Base-by-base conservation (phyloP, 2,797 vertebrate genomes). In the Sciurus carolinensis region DNA sequence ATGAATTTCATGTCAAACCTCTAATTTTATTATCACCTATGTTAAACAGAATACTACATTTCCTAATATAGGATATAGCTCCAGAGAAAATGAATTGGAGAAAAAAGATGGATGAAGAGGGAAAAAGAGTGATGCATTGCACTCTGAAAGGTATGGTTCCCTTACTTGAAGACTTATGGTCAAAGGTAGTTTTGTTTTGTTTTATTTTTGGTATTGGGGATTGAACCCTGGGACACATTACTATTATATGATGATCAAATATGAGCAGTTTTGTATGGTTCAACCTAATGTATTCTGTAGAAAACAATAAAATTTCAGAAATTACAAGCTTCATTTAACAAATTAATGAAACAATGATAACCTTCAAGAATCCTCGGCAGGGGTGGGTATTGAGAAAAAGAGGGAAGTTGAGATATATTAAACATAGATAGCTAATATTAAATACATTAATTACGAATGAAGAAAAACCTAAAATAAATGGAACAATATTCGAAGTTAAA, bases 1-100 rank as follows among this genome's bases (percentile, higher is more conserved):
- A 54, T 64, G 79, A 66, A 89, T 39, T 93, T 64, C 33, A 89
- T 18, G 24, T 64, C 26, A 66, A 85, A 85, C 50, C 47, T 83
- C 69, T 79, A 64, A 79, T 84, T 13, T 42, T 18, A 73, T 39
- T 24, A 90, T 72, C n/a, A 72, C 47, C 77, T 89, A 66, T 39
- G 64, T 71, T 62, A 88, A 84, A 64, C 30, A 89, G 72, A 92
- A 92, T 84, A 89, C 52, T 42, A 28, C 22, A 71, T 54, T 28
- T 52, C 52, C 33, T 18, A 72, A 28, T 76, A 59, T 11, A 57
- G 47, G 11, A 72, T 36, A 50, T 7, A 28, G 30, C 24, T n/a
- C 30, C 67, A 81, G 57, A 71, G 88, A n/a, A 50, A 18, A 64
- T 76, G 44, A 33, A 47, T 12, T 76, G 33, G 57, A 50, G 20